Percentiles rank a stretch among this genome's conserved stretches.
Evolutionary conservation across 1,140 invertebrate species (phyloP).

Genomic region (Drosophila mojavensis): DNA sequence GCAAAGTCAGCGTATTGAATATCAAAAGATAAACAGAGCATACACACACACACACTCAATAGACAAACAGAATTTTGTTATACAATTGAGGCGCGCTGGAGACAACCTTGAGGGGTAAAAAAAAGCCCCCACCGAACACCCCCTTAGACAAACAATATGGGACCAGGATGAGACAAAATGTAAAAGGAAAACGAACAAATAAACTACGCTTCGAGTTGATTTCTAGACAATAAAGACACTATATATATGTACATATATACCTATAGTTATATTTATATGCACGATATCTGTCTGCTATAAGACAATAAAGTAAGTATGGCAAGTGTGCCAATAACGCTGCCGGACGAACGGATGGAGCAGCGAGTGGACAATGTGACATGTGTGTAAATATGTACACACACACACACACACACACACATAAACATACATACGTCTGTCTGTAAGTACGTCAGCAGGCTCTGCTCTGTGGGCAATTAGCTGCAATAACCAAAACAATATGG

Average conservation of each 20-base stretch:
- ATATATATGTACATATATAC: background rate
- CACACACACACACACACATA: background rate
- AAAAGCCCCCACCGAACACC: background rate
- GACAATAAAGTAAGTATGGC: constrained; percentile 28
- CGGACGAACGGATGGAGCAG: constrained; percentile 15
- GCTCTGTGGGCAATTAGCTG: constrained; percentile 36
- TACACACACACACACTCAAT: background rate
- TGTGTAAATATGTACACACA: background rate
- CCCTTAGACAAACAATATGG: constrained; percentile 41
- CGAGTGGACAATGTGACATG: constrained; percentile 6
- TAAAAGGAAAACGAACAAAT: background rate
- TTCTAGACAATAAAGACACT: constrained; percentile 10
- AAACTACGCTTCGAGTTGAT: constrained; percentile 6
- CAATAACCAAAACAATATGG: constrained; percentile 41
- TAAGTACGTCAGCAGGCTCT: constrained; percentile 23
- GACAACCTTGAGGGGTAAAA: constrained; percentile 51
- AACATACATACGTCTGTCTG: background rate
- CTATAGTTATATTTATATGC: background rate
- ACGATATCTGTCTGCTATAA: background rate
- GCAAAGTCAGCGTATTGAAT: constrained; percentile 44
- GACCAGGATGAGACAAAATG: constrained; percentile 4
- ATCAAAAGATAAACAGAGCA: constrained; percentile 72
- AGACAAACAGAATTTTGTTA: constrained; percentile 47
- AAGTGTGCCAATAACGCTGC: constrained; percentile 32
- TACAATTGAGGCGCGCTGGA: constrained; percentile 54